Evolutionary conservation across 2,797 vertebrate genomes (phyloP).

Genomic region (Platyrinchus mystaceus): DNA sequence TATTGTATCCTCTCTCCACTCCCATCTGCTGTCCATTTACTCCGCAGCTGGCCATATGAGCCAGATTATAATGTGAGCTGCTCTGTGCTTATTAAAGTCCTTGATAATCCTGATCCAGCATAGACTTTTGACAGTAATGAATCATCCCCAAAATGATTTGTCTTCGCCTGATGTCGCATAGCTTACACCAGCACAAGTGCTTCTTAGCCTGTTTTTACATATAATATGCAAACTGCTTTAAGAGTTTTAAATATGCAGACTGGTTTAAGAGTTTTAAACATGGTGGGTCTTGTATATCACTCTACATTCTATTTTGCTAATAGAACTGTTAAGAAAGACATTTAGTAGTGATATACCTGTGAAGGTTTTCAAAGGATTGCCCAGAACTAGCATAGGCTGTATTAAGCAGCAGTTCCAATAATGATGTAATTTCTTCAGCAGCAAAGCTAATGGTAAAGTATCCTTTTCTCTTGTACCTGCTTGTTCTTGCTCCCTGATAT

Average conservation of each 20-base stretch:
- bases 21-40: not conserved
- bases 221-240: not conserved
- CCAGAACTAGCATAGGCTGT: not conserved
- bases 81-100: not conserved
- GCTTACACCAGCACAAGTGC: not conserved
- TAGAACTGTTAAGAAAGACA: not conserved
- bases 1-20: not conserved
- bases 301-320: not conserved
- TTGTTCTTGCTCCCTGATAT: not conserved
- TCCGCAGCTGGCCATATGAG: not conserved
- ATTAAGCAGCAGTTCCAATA: not conserved
- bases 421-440: not conserved
- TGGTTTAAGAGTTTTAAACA: not conserved
- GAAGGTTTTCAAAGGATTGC: not conserved
- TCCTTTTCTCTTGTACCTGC: not conserved
- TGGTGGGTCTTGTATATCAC: not conserved
- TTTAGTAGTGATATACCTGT: not conserved
- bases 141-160: not conserved
- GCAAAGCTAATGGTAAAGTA: not conserved
- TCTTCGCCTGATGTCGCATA: not conserved
- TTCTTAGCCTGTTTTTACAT: not conserved
- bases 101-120: not conserved
- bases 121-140: not conserved
- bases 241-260: not conserved
- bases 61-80: not conserved